Conservation (phyloP, 2,113 vertebrate genomes). For the Anoplopoma fimbria region DNA sequence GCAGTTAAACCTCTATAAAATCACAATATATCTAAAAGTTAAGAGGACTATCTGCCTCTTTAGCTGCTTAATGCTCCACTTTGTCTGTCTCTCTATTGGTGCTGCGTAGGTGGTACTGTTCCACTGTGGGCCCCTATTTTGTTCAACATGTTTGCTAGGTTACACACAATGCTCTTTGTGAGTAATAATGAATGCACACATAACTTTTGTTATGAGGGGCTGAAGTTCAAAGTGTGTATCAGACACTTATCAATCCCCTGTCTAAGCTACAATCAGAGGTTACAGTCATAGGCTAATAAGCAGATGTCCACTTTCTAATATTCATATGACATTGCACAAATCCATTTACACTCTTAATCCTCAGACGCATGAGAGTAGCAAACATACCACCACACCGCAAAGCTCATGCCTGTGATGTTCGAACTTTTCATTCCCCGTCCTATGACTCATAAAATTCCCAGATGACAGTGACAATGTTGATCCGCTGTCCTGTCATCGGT, state of each 20-base stretch:
- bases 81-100: background rate
- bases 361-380: conserved; percentile 28
- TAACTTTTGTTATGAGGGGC: conserved; percentile 1
- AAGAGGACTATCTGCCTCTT: background rate
- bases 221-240: conserved; percentile 20
- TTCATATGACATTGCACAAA: conserved; percentile 59
- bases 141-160: background rate
- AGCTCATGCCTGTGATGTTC: conserved; percentile 56
- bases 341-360: conserved; percentile 61
- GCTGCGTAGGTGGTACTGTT: background rate
- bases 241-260: conserved; percentile 7
- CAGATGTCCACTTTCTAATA: conserved; percentile 43
- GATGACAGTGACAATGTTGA: conserved; percentile 75
- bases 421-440: conserved; percentile 57
- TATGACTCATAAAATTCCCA: conserved; percentile 74
- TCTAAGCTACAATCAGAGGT: background rate
- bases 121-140: background rate
- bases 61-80: background rate
- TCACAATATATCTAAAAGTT: no score
- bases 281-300: conserved; percentile 2
- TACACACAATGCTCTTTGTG: background rate
- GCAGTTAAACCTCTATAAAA: background rate
- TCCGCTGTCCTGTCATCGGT: conserved; percentile 72
- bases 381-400: conserved; percentile 33
- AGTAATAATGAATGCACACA: background rate